Evolutionary conservation across 2,888 invertebrate genomes (phyloP).

Genomic region (Rhodophaea formosa): DNA sequence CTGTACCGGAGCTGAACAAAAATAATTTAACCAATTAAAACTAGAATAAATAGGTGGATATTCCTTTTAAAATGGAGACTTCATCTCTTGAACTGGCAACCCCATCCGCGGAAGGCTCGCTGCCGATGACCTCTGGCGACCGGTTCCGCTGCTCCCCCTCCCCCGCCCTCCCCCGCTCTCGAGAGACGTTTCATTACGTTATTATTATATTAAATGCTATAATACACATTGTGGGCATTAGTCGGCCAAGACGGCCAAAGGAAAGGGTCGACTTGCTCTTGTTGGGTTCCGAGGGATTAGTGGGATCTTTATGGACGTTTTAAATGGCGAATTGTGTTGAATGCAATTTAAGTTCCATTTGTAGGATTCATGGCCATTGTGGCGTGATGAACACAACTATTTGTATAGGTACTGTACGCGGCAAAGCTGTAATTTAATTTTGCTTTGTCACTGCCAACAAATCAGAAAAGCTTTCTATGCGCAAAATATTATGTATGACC

Average conservation of each 20-base stretch:
- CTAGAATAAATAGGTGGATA: not conserved
- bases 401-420: not conserved
- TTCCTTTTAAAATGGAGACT: constrained; percentile 58
- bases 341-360: constrained; percentile 23
- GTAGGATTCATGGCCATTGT: constrained; percentile 17
- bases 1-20: no score
- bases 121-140: constrained; percentile 79
- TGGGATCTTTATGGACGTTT: constrained; percentile 59
- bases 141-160: constrained; percentile 65
- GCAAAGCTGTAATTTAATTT: not conserved
- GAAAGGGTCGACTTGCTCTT: constrained; percentile 55
- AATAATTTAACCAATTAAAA: no score
- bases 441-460: not conserved
- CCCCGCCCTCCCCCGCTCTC: constrained; percentile 42
- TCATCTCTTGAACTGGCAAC: constrained; percentile 60
- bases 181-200: constrained; percentile 80
- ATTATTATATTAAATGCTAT: constrained; percentile 82
- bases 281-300: constrained; percentile 56
- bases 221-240: constrained; percentile 80
- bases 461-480: no score
- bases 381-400: not conserved
- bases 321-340: constrained; percentile 61
- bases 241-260: constrained; percentile 64
- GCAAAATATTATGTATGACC: no score
- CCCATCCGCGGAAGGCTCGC: constrained; percentile 75